A percentile compares a stretch with the other conserved stretches of the same genome.
phyloP scores from a whole-genome alignment of 2,797 vertebrate species.

The Anguilla obscura region DNA sequence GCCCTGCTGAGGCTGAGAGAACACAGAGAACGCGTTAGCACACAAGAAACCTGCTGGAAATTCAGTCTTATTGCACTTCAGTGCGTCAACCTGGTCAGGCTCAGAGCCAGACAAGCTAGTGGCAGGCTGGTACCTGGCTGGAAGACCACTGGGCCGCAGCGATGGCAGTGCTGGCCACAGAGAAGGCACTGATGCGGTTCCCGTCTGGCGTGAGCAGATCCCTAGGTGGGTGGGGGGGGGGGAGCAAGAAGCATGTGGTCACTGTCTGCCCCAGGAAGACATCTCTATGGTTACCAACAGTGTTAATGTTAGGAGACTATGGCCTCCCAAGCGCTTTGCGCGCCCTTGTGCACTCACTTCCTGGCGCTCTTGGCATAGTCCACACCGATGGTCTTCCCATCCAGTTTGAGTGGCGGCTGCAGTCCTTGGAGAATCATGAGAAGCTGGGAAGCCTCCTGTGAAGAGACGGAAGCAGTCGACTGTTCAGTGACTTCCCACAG shows the following conservation, averaged over 20 bases:
- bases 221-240: conserved; percentile 61
- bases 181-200: conserved; percentile 94
- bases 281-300: background rate
- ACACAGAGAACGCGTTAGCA: conserved; percentile 25
- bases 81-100: background rate
- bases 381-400: conserved; percentile 97
- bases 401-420: conserved; percentile 93
- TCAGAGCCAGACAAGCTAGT: too few relatives aligned
- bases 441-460: conserved; percentile 97
- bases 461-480: conserved; percentile 25
- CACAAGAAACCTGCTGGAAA: background rate
- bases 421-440: conserved; percentile 93
- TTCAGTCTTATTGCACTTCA: background rate
- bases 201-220: conserved; percentile 92
- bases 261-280: background rate
- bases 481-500: background rate
- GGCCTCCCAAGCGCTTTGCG: background rate
- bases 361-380: conserved; percentile 98
- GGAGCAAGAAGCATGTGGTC: background rate
- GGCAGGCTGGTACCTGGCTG: conserved; percentile 79
- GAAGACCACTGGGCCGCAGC: conserved; percentile 99
- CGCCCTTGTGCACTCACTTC: conserved; percentile 79
- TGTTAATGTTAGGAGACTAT: background rate
- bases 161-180: conserved; percentile 97
- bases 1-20: conserved; percentile 79